Base-by-base conservation (phyloP, 92 coral and sea anemone genomes). In the Zoanthus gigantus region DNA sequence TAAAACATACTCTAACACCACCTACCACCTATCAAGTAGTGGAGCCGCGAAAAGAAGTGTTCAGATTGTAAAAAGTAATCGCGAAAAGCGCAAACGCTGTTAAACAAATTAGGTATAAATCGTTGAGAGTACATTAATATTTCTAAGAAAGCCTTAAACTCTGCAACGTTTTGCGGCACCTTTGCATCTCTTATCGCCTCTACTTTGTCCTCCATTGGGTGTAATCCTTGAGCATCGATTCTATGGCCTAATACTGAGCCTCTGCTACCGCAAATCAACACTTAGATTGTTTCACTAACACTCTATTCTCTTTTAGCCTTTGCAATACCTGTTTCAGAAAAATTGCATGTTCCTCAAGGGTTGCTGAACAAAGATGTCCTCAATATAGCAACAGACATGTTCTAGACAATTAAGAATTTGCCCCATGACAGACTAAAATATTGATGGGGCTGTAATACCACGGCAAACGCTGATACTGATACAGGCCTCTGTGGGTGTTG, bases 401-500 rank as follows among this genome's bases (percentile, higher is more conserved):
- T 76, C 69, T 56, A 85, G 66, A 72, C 89, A 85, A 46, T 75
- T 79, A 50, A 85, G 48, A 56, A 85, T 50, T 65, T 85, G 89
- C 18, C 76, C 89, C 48, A 85, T 73, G 48, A 60, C 61, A 30
- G 89, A 74, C 54, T 86, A 87, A 74, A 86, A 86, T 16, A 86
- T 86, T 57, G 89, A 23, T 23, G 23, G 23, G 23, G 23, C 23
- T 23, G 23, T 23, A 23, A 23, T 23, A 23, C 23, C 89, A 75
- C 7, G 90, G 67, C 16, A 78, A 34, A 61, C 78, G 31, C 12
- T 48, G 53, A 17, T 11, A 57, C 31, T 66, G 89, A 73, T 56
- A 87, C 28, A 87, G 58, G 46, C 90, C 90, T 45, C 53, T 78
- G 77, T 87, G 86, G 14, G 88, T 89, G 28, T 89, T 89, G 15